Conservation (phyloP, 2,888 invertebrate genomes). For the Balanococcus diminutus region DNA sequence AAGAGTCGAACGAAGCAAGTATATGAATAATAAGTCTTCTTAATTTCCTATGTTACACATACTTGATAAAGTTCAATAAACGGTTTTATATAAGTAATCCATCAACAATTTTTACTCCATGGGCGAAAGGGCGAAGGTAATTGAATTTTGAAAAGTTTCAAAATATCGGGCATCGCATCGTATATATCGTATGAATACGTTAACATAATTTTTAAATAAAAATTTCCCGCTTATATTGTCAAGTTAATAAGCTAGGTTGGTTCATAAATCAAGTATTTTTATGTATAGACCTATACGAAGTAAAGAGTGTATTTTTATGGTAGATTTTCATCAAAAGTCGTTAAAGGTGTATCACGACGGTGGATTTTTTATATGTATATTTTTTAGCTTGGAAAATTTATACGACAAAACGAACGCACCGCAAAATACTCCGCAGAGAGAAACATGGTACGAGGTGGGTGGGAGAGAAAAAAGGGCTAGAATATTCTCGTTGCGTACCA, state of each 20-base stretch:
- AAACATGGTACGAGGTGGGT: neutral
- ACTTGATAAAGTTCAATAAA: neutral
- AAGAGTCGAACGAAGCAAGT: neutral
- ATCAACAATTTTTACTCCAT: neutral
- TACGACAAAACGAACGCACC: neutral
- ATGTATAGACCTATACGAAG: neutral
- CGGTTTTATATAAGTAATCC: neutral
- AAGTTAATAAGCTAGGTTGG: neutral
- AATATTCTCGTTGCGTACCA: neutral
- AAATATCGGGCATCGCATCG: neutral
- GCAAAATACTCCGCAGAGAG: neutral
- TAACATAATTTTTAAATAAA: constrained; percentile 7
- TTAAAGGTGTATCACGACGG: neutral
- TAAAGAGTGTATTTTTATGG: neutral
- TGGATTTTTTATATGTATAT: neutral
- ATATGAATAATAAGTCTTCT: neutral
- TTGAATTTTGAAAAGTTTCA: neutral
- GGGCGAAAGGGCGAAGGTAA: neutral
- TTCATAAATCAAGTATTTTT: neutral
- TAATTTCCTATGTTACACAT: too few relatives aligned
- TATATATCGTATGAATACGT: neutral
- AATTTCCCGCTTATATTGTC: neutral
- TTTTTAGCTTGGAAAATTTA: neutral
- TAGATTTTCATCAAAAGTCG: neutral
- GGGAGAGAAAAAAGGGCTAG: neutral